These are phyloP conservation scores for Micromys minutus DNA, from an alignment of 2,113 vertebrate species.

Conservation along the genomic window DNA sequence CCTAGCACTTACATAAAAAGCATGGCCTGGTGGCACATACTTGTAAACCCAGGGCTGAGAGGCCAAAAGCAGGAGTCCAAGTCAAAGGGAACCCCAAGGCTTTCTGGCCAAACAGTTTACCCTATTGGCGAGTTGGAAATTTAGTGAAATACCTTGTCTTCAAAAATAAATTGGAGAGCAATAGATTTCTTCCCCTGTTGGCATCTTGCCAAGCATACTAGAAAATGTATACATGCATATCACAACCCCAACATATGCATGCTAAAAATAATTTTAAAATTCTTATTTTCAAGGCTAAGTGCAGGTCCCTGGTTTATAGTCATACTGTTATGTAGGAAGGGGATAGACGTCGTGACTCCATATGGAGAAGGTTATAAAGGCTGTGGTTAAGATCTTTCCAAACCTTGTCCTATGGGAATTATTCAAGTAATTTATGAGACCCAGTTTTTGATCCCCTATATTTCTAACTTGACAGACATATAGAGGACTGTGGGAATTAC, in stretches of 20 bases:
- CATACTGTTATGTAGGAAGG: not conserved
- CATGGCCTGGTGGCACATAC: not conserved
- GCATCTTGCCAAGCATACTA: not conserved
- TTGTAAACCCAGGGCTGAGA: not conserved
- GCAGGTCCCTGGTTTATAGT: not conserved
- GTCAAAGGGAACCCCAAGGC: not conserved
- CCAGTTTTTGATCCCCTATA: not conserved
- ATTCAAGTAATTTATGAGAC: constrained; percentile 34
- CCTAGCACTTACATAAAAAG: not conserved
- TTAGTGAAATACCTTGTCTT: not conserved
- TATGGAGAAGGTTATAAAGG: not conserved
- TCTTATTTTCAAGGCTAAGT: not conserved
- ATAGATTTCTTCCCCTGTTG: not conserved
- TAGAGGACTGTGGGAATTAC: not conserved
- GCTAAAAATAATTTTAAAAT: not conserved
- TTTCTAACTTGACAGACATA: constrained; percentile 39
- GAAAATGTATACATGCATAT: not conserved
- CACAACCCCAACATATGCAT: not conserved
- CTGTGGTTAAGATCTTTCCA: not conserved
- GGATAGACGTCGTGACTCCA: not conserved
- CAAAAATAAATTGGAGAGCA: not conserved
- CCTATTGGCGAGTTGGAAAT: no score
- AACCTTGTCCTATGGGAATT: not conserved
- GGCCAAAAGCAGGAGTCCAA: not conserved
- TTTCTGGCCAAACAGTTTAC: not conserved